Conservation (phyloP, 2,888 invertebrate species). For the Galerucella calmariensis region DNA sequence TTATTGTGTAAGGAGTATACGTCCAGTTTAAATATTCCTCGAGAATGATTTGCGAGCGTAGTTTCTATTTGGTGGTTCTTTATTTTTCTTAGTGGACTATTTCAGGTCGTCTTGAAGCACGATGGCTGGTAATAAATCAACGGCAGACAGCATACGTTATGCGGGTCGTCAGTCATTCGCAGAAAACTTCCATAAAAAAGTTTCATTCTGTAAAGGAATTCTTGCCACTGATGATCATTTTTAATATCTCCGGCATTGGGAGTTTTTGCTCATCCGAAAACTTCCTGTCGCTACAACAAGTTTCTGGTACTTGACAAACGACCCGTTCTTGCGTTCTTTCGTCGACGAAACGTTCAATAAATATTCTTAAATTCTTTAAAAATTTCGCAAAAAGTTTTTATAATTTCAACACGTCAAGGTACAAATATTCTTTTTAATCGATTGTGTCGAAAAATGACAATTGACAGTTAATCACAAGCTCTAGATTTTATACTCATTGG, state of each 20-base stretch:
- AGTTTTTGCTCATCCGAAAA: constrained; percentile 43
- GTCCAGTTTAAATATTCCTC: constrained; percentile 20
- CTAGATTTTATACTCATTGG: too few relatives aligned
- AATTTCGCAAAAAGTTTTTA: neutral
- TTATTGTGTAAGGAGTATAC: neutral
- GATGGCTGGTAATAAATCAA: constrained; percentile 60
- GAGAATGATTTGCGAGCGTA: constrained; percentile 63
- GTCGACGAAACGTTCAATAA: constrained; percentile 23
- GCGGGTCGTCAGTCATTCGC: constrained; percentile 59
- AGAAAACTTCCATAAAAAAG: constrained; percentile 53
- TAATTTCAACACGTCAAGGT: too few relatives aligned
- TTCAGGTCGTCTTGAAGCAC: constrained; percentile 55
- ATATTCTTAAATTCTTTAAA: constrained; percentile 17
- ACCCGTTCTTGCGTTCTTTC: constrained; percentile 31
- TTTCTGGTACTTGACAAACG: constrained; percentile 38
- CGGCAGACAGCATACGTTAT: constrained; percentile 63
- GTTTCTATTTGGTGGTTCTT: constrained; percentile 64
- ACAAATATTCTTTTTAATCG: too few relatives aligned
- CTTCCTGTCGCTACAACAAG: constrained; percentile 40
- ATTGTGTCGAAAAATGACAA: too few relatives aligned
- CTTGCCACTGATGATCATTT: constrained; percentile 51
- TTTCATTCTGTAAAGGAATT: constrained; percentile 47
- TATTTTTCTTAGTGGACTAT: constrained; percentile 61
- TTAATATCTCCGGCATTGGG: constrained; percentile 49
- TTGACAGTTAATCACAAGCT: too few relatives aligned